Conservation (phyloP, 1,140 invertebrate species). For the Nebria ingens region DNA sequence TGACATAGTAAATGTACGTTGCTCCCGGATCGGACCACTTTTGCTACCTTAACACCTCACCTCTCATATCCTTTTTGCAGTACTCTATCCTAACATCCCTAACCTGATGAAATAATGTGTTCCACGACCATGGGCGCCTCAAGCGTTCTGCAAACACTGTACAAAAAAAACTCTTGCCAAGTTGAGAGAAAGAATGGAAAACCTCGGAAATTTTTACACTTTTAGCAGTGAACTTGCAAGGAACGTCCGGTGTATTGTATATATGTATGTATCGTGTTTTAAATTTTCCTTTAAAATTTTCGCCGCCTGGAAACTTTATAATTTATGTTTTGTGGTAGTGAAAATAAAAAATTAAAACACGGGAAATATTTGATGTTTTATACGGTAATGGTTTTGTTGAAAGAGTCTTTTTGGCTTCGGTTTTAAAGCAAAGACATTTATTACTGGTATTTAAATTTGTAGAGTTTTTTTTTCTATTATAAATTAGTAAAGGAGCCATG, state of each 20-base stretch:
- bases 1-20: background rate
- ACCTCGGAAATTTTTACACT: background rate
- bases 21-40: background rate
- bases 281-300: background rate
- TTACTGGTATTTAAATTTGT: too few relatives aligned
- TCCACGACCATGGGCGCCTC: background rate
- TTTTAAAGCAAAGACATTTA: too few relatives aligned
- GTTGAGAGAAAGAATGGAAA: background rate
- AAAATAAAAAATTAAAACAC: background rate
- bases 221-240: too few relatives aligned
- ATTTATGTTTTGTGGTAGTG: background rate
- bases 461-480: too few relatives aligned
- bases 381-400: background rate
- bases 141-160: background rate
- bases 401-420: too few relatives aligned
- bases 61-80: too few relatives aligned
- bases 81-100: background rate
- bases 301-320: background rate
- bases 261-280: too few relatives aligned
- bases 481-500: too few relatives aligned
- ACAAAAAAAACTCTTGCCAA: too few relatives aligned
- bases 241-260: background rate
- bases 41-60: background rate
- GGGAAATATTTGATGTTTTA: background rate
- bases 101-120: background rate